Evolutionary conservation across 2,888 invertebrate species (phyloP).

Genomic region (Xestoiulus laeticollis): DNA sequence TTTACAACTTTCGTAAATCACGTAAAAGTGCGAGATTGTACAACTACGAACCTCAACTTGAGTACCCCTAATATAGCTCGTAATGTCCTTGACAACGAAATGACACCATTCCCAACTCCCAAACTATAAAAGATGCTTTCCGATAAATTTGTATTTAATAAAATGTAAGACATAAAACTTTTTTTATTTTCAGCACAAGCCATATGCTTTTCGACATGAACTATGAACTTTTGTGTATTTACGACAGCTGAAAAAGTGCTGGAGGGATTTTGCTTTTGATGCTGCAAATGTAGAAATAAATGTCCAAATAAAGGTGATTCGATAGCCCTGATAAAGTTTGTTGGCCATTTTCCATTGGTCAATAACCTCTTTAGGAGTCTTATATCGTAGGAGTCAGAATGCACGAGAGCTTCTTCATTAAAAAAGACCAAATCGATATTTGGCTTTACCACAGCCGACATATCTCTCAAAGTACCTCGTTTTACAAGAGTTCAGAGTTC

Average conservation of each 20-base stretch:
- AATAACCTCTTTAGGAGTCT: neutral
- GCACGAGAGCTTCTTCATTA: neutral
- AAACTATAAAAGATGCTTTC: neutral
- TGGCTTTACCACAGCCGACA: neutral
- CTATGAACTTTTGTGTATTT: neutral
- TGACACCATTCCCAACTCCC: neutral
- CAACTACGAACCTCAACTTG: too few relatives aligned
- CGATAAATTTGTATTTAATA: slow-evolving; percentile 24
- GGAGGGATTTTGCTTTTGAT: neutral
- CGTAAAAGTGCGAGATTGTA: too few relatives aligned
- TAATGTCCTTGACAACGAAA: neutral
- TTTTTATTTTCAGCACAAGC: neutral
- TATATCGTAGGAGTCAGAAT: neutral
- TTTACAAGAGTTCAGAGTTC: slow-evolving; percentile 1
- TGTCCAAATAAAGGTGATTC: neutral
- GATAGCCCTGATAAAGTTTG: neutral
- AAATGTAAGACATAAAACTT: neutral
- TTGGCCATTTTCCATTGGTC: slow-evolving; percentile 11
- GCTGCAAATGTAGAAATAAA: neutral
- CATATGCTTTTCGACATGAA: neutral
- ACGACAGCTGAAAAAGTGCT: neutral
- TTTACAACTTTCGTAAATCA: too few relatives aligned
- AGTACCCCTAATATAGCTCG: too few relatives aligned
- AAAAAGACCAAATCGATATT: neutral
- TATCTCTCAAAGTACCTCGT: neutral